phyloP scores from a whole-genome alignment of 2,888 invertebrate species.

The Pinctada fucata region DNA sequence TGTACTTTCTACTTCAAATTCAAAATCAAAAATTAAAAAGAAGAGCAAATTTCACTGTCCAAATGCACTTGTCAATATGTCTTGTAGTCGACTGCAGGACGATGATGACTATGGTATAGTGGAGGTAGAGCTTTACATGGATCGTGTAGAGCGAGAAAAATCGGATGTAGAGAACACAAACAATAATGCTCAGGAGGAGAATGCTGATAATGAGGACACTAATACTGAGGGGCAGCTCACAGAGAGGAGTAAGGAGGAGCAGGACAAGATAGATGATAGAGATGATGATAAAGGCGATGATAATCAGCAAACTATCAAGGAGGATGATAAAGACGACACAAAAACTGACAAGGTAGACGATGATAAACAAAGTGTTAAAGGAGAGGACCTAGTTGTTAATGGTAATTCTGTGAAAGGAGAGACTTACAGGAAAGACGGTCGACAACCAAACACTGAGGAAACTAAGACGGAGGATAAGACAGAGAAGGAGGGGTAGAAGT shows the following conservation, averaged over 20 bases:
- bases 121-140: conserved; percentile 61
- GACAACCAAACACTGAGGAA: not conserved
- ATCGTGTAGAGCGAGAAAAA: conserved; percentile 46
- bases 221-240: not conserved
- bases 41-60: no score
- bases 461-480: not conserved
- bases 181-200: conserved; percentile 21
- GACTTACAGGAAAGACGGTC: conserved; percentile 11
- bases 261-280: not conserved
- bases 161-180: conserved; percentile 17
- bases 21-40: no score
- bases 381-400: not conserved
- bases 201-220: conserved; percentile 10
- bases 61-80: no score
- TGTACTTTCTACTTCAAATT: no score
- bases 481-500: conserved; percentile 5
- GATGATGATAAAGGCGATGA: conserved; percentile 9
- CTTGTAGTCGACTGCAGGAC: conserved; percentile 55
- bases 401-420: not conserved
- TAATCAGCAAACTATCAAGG: conserved; percentile 3
- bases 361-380: conserved; percentile 12
- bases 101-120: conserved; percentile 60
- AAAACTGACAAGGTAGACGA: conserved; percentile 8
- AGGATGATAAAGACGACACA: not conserved
- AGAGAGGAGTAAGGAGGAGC: not conserved